These are phyloP conservation scores for Arge pagana DNA, from an alignment of 2,888 invertebrate genomes.

Conservation along the genomic window DNA sequence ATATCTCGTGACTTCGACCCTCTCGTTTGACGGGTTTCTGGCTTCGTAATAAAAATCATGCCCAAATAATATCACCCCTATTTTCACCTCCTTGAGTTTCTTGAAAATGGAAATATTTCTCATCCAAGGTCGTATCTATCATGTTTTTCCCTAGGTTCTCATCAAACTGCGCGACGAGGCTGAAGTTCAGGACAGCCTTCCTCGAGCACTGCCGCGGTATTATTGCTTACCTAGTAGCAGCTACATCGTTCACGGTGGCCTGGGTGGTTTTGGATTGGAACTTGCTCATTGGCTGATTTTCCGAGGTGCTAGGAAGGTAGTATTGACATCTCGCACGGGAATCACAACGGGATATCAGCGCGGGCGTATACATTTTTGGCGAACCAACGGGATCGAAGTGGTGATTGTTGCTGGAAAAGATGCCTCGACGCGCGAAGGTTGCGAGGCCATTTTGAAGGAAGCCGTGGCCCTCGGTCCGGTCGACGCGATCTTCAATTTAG, in stretches of 20 bases:
- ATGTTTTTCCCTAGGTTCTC: slow-evolving; percentile 9
- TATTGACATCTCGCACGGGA: slow-evolving; percentile 82
- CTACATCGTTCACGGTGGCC: slow-evolving; percentile 73
- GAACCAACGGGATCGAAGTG: slow-evolving; percentile 70
- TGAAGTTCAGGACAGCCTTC: slow-evolving; percentile 21
- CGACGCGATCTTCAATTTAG: slow-evolving; percentile 71
- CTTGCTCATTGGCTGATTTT: slow-evolving; percentile 83
- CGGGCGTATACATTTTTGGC: slow-evolving; percentile 71
- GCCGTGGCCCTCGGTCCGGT: slow-evolving; percentile 61
- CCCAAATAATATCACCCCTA: too few species aligned
- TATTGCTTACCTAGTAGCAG: slow-evolving; percentile 59
- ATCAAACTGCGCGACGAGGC: slow-evolving; percentile 36
- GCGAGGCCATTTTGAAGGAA: slow-evolving; percentile 69
- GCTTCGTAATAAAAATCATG: too few species aligned
- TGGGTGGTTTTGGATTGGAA: slow-evolving; percentile 88
- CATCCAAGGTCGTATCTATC: not conserved
- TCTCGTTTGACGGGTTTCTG: too few species aligned
- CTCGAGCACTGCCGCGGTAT: slow-evolving; percentile 58
- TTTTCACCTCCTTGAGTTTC: not conserved
- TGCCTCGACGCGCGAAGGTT: slow-evolving; percentile 72
- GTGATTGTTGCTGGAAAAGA: slow-evolving; percentile 71
- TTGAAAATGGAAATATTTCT: not conserved
- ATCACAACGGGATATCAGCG: slow-evolving; percentile 82
- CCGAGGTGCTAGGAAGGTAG: slow-evolving; percentile 77
- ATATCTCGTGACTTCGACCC: too few species aligned